Conservation (phyloP, 2,888 invertebrate genomes). For the Phasia obesa region DNA sequence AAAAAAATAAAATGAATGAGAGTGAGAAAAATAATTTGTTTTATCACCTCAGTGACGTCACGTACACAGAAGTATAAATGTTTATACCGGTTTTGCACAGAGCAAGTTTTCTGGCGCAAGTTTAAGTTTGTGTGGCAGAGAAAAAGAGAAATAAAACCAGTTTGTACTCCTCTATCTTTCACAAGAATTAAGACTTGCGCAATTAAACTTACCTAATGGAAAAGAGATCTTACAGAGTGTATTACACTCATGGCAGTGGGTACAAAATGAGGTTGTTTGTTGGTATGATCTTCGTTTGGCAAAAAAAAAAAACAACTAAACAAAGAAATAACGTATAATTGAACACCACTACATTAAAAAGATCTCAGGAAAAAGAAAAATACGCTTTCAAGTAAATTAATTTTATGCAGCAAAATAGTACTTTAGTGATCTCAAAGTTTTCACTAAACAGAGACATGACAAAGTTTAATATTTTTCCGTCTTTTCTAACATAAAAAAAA, state of each 20-base stretch:
- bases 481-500: background rate
- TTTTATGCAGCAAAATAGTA: constrained; percentile 47
- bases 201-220: too few species aligned
- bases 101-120: too few species aligned
- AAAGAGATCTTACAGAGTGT: too few species aligned
- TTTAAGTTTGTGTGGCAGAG: too few species aligned
- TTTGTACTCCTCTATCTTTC: too few species aligned
- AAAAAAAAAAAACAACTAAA: constrained; percentile 54
- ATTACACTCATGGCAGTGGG: too few species aligned
- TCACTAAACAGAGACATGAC: constrained; percentile 43
- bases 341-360: constrained; percentile 36
- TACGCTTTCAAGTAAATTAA: constrained; percentile 25
- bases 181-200: too few species aligned
- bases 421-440: constrained; percentile 66
- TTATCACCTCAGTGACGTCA: constrained; percentile 21
- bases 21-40: background rate
- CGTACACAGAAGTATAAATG: too few species aligned
- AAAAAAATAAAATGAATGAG: too few species aligned
- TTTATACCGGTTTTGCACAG: too few species aligned
- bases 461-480: background rate
- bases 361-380: constrained; percentile 22
- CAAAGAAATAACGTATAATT: constrained; percentile 50
- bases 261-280: constrained; percentile 1
- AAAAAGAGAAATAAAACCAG: too few species aligned
- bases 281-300: constrained; percentile 39